These are phyloP conservation scores for Syrista parreyssii DNA, from an alignment of 2,888 invertebrate species.

Conservation along the genomic window DNA sequence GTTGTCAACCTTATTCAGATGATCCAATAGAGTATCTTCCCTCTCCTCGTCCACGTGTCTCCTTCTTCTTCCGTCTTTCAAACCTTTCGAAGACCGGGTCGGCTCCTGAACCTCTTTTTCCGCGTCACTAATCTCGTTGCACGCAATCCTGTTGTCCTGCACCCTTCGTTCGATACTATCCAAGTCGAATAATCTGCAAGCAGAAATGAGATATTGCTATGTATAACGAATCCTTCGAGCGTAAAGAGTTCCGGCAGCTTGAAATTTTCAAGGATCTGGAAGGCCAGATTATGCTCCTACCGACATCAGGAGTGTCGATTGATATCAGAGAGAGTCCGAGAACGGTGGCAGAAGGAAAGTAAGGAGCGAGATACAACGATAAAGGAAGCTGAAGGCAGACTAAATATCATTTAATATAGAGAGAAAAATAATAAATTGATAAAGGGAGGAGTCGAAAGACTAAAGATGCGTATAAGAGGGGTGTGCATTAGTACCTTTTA, in stretches of 20 bases:
- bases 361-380: too few species aligned
- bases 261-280: too few species aligned
- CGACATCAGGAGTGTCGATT: too few species aligned
- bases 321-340: too few species aligned
- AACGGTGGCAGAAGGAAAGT: too few species aligned
- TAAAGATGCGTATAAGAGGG: background rate
- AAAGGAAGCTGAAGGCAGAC: too few species aligned
- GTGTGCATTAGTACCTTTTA: conserved; percentile 48
- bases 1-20: conserved; percentile 44
- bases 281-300: too few species aligned
- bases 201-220: conserved; percentile 1
- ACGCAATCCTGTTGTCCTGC: conserved; percentile 21
- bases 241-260: background rate
- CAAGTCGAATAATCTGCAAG: conserved; percentile 32
- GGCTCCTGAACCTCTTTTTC: conserved; percentile 24
- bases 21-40: conserved; percentile 47
- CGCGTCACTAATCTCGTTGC: conserved; percentile 16
- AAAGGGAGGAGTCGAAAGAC: background rate
- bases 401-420: too few species aligned
- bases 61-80: background rate
- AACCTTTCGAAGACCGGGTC: conserved; percentile 6
- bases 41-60: conserved; percentile 28
- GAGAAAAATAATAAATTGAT: background rate
- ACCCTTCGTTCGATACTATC: conserved; percentile 39
- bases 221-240: background rate